Conservation (phyloP, 2,797 vertebrate genomes). For the Aotus griseimembra region DNA sequence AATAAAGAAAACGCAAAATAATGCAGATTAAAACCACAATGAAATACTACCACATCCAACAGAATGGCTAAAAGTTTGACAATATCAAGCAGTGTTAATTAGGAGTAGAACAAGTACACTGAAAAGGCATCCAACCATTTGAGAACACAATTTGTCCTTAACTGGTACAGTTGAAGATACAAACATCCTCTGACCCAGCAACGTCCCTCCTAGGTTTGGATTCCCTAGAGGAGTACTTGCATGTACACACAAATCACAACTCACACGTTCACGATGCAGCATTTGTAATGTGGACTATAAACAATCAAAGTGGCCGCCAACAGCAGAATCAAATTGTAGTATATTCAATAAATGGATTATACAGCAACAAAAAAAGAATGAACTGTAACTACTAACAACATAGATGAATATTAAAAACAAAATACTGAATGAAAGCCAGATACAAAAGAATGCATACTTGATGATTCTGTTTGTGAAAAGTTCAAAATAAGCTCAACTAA, state of each 20-base stretch:
- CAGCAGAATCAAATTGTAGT: background rate
- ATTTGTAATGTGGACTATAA: background rate
- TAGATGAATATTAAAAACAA: background rate
- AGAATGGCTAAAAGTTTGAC: background rate
- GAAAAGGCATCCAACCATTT: background rate
- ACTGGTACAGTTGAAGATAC: background rate
- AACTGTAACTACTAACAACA: background rate
- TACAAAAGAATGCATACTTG: background rate
- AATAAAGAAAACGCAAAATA: background rate
- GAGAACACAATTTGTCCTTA: background rate
- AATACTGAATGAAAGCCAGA: background rate
- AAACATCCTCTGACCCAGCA: background rate
- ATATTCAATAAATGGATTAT: background rate
- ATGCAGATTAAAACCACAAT: constrained; percentile 32
- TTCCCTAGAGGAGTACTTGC: background rate
- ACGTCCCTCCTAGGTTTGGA: background rate
- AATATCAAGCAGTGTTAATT: background rate
- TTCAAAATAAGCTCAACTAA: background rate
- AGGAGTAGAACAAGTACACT: background rate
- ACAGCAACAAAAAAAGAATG: background rate
- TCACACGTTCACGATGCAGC: background rate
- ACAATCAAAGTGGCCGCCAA: background rate
- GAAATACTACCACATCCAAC: background rate
- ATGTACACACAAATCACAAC: background rate
- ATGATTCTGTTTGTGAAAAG: background rate